phyloP scores from a whole-genome alignment of 2,113 vertebrate species.

The Blennius ocellaris region DNA sequence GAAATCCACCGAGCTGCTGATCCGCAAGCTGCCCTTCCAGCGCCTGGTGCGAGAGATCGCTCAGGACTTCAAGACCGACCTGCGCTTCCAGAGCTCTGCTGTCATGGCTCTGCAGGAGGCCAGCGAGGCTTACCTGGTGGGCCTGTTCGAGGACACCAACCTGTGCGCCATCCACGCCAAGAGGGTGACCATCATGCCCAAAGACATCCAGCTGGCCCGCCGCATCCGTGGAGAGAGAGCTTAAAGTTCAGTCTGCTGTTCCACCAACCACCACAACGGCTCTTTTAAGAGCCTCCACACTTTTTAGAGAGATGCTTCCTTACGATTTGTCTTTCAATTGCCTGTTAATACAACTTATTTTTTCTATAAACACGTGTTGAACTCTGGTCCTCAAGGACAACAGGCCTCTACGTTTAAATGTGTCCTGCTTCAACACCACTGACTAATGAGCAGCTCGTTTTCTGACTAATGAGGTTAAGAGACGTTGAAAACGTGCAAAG shows the following conservation, averaged over 20 bases:
- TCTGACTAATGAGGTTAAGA: no score
- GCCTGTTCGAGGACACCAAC: conserved; percentile 85
- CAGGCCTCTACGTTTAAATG: no score
- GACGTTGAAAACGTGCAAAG: no score
- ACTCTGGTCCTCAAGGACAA: no score
- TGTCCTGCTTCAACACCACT: no score
- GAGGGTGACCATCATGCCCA: conserved; percentile 87
- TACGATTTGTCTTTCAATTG: no score
- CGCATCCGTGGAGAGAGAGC: conserved; percentile 82
- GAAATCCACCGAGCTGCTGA: conserved; percentile 71
- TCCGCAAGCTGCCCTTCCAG: conserved; percentile 71
- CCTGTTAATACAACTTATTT: no score
- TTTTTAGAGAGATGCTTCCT: no score
- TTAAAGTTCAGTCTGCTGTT: conserved; percentile 2
- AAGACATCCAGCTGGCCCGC: conserved; percentile 87
- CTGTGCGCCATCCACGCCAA: conserved; percentile 86
- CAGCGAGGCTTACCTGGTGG: conserved; percentile 85
- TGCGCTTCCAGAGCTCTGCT: conserved; percentile 74
- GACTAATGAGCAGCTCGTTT: no score
- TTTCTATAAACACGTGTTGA: no score
- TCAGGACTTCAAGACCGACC: conserved; percentile 72
- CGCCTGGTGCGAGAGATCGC: conserved; percentile 69
- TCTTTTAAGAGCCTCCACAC: no score
- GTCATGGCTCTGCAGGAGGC: conserved; percentile 82
- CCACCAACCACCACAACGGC: no score